Base-by-base conservation (phyloP, 2,113 vertebrate species). In the Zosterops japonicus region DNA sequence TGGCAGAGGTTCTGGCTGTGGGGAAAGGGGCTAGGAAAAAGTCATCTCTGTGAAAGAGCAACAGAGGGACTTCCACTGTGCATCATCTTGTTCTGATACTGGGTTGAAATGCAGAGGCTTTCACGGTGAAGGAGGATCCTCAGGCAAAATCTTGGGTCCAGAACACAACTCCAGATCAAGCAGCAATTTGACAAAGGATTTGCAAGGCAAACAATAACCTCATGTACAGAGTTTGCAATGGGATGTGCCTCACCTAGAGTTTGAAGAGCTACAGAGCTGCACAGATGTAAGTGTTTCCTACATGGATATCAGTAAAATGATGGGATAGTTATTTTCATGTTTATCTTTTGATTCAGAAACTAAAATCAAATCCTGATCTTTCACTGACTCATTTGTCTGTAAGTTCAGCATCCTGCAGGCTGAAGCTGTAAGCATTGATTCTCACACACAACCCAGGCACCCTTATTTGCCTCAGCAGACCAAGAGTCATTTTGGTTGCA, bases 251-350 rank as follows among this genome's bases (percentile, higher is more conserved):
- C 44, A 57, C 31, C 36, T 9, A 35, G 7, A 16, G 27, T 57
- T 47, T 9, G 2, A 52, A 92, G 22, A 64, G 11, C 49, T 75
- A 21, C 10, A 35, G 33, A 78, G 47, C 35, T 6, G 13, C 31
- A n/a, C 0, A 0, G 22, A 60, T 29, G 11, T 3, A 25, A 46
- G 61, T 83, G 6, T 59, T 59, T 59, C 89, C 68, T 80, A 12
- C 0, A 0, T 1, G 2, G 22, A 21, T 14, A 70, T 14, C 23
- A 74, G n/a, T 33, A 53, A 53, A 60, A 61, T 2, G 18, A 53
- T 29, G 23, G 42, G 41, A 65, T 35, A 75, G 18, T 46, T 65
- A 14, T 46, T 80, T 49, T 61, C 31, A 33, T 3, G 6, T 22
- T 69, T 23, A 21, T 6, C 53, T 85, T 82, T 24, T 29, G 8